Percentiles rank a stretch among this genome's conserved stretches.
These are phyloP conservation scores for Ovibos moschatus DNA, from an alignment of 2,113 vertebrate species.

Conservation along the genomic window DNA sequence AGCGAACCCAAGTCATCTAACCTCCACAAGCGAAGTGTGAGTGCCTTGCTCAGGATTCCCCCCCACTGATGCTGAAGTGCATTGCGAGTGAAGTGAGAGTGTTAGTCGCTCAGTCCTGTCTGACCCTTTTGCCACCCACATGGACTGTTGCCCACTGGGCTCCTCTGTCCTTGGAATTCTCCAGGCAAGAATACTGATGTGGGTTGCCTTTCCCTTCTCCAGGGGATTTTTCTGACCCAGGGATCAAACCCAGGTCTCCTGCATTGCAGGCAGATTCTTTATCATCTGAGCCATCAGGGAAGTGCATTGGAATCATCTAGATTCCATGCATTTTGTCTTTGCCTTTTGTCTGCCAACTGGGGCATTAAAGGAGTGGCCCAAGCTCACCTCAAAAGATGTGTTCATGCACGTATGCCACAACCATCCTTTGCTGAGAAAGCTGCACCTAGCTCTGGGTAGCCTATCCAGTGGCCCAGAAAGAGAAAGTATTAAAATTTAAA, in stretches of 20 bases:
- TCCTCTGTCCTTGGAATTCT: not conserved
- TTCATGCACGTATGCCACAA: not conserved
- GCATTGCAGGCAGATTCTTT: not conserved
- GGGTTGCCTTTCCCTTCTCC: not conserved
- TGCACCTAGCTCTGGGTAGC: not conserved
- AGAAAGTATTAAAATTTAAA: not conserved
- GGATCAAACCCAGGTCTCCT: not conserved
- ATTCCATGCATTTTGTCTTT: not conserved
- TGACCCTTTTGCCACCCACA: not conserved
- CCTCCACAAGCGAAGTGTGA: not conserved
- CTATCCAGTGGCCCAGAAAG: not conserved
- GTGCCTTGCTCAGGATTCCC: not conserved
- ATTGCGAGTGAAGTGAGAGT: not conserved
- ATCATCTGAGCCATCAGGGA: not conserved
- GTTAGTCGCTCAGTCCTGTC: not conserved
- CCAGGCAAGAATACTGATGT: not conserved
- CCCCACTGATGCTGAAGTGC: not conserved
- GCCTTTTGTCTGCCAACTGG: not conserved
- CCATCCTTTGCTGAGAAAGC: not conserved
- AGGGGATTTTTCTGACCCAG: not conserved
- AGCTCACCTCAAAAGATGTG: not conserved
- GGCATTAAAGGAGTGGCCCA: not conserved
- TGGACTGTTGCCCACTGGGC: not conserved
- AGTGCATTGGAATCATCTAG: not conserved
- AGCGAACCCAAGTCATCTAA: not conserved